Conservation (phyloP, 2,113 vertebrate species). For the Calypte anna region DNA sequence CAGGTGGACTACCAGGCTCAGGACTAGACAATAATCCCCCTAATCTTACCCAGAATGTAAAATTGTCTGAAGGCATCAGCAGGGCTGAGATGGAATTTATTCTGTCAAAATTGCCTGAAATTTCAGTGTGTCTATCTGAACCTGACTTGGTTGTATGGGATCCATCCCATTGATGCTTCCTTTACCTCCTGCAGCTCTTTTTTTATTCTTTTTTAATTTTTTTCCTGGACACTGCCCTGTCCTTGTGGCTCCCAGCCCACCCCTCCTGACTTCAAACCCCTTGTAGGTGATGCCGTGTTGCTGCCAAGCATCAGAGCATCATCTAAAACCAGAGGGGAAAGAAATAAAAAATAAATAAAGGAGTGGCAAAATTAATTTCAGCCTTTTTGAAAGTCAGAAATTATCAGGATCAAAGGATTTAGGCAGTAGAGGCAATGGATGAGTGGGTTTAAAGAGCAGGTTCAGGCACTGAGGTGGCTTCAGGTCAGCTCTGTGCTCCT, state of each 20-base stretch:
- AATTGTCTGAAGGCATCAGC: not conserved
- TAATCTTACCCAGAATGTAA: not conserved
- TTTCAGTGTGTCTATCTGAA: not conserved
- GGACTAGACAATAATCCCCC: not conserved
- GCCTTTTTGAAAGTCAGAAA: not conserved
- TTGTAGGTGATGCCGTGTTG: not conserved
- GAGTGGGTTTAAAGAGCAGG: not conserved
- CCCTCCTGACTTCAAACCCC: not conserved
- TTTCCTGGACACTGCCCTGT: fast-evolving
- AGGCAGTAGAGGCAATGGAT: not conserved
- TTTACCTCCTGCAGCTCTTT: not conserved
- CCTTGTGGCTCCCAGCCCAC: not conserved
- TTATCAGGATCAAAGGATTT: not conserved
- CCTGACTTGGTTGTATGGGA: fast-evolving
- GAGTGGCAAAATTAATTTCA: not conserved
- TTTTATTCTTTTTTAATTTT: not conserved
- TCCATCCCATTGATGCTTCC: not conserved
- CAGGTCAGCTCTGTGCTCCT: not conserved
- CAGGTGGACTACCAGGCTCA: not conserved
- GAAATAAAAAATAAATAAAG: not conserved
- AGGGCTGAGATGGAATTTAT: not conserved
- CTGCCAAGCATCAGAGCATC: fast-evolving
- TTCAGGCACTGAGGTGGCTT: fast-evolving
- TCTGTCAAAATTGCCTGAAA: not conserved
- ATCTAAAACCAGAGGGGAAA: not conserved